phyloP scores from a whole-genome alignment of 2,113 vertebrate genomes.

The Jaculus jaculus region DNA sequence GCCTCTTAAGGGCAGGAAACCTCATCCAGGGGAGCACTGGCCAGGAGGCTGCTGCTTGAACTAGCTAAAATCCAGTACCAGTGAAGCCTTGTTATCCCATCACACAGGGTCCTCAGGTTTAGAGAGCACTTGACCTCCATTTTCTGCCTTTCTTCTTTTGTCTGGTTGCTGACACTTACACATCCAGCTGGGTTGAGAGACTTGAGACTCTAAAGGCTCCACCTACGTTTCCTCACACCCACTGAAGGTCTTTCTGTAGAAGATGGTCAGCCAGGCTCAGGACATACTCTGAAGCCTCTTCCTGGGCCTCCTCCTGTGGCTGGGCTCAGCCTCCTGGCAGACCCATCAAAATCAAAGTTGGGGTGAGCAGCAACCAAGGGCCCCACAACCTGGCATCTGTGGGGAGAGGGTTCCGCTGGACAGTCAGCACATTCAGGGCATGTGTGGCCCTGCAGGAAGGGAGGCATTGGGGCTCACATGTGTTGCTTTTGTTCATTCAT shows the following conservation, averaged over 20 bases:
- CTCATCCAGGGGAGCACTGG: constrained; percentile 82
- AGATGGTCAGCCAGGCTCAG: constrained; percentile 30
- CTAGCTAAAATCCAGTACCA: no score
- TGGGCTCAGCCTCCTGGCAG: neutral
- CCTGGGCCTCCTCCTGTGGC: neutral
- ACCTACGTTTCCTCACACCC: neutral
- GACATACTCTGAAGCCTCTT: neutral
- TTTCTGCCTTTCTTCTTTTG: constrained; percentile 79
- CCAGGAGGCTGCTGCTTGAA: constrained; percentile 89
- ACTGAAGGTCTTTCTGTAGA: constrained; percentile 29
- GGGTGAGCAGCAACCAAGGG: constrained; percentile 49
- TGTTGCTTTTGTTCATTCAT: no score
- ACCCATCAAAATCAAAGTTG: constrained; percentile 20
- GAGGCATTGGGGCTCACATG: no score
- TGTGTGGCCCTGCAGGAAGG: no score
- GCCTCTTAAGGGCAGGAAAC: constrained; percentile 65
- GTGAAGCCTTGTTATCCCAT: constrained; percentile 80
- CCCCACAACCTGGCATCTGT: constrained; percentile 54
- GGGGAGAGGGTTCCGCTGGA: no score
- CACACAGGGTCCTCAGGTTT: constrained; percentile 87
- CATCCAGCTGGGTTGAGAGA: constrained; percentile 83
- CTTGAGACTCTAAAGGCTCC: constrained; percentile 80
- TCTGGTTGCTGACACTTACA: constrained; percentile 93
- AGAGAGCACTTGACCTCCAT: constrained; percentile 45
- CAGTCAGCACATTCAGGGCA: no score